These are phyloP conservation scores for Trisateles emortualis DNA, from an alignment of 2,888 invertebrate genomes.

Conservation along the genomic window DNA sequence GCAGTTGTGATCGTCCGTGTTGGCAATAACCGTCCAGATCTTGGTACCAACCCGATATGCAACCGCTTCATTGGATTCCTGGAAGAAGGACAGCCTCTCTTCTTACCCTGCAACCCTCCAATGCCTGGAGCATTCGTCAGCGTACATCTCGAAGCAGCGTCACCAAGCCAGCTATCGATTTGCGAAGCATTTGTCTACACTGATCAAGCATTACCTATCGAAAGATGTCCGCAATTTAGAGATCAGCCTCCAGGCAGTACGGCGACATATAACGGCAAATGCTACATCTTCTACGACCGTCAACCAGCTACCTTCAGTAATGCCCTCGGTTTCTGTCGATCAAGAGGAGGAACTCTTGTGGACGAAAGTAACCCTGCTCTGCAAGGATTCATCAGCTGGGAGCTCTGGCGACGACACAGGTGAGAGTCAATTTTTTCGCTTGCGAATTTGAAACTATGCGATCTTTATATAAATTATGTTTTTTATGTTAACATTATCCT, in stretches of 20 bases:
- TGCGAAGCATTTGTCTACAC: conserved; percentile 98
- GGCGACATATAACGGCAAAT: conserved; percentile 97
- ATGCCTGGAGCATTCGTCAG: conserved; percentile 98
- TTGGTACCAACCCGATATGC: conserved; percentile 96
- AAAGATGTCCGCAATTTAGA: conserved; percentile 96
- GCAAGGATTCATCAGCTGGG: conserved; percentile 98
- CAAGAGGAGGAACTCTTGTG: conserved; percentile 94
- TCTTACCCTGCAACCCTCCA: conserved; percentile 97
- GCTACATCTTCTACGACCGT: conserved; percentile 96
- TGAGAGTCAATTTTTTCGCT: conserved; percentile 58
- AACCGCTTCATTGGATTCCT: conserved; percentile 95
- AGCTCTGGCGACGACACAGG: conserved; percentile 95
- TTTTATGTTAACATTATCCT: no score
- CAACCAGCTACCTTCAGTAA: conserved; percentile 94
- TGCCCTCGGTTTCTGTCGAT: conserved; percentile 92
- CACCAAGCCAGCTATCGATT: conserved; percentile 93
- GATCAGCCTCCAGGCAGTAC: conserved; percentile 97
- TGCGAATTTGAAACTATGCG: conserved; percentile 37
- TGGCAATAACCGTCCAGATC: conserved; percentile 96
- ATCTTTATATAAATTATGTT: no score
- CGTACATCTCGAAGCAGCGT: conserved; percentile 93
- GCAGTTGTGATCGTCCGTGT: conserved; percentile 96
- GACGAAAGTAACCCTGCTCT: conserved; percentile 97
- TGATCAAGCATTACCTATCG: conserved; percentile 95
- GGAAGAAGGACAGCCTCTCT: conserved; percentile 96